phyloP scores from a whole-genome alignment of 2,113 vertebrate genomes.

The Myrmecobius fasciatus region DNA sequence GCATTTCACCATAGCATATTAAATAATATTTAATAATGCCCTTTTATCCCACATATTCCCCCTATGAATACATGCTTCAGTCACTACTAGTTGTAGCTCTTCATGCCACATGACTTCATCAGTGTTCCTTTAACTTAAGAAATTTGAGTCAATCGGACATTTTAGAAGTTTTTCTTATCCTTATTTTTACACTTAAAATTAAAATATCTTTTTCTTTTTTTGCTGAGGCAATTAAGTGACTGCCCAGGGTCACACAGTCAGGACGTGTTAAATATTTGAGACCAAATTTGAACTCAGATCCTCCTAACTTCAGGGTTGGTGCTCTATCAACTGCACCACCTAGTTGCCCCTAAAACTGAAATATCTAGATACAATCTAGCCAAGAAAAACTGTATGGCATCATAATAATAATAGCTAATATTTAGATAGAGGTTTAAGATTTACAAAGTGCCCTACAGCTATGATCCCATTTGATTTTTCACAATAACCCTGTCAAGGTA shows the following conservation, averaged over 20 bases:
- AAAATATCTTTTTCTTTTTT: no score
- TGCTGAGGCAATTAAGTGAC: no score
- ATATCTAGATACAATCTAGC: constrained; percentile 10
- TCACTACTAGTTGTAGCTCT: not conserved
- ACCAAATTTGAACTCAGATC: no score
- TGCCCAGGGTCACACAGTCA: no score
- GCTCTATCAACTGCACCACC: no score
- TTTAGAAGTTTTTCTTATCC: constrained; percentile 27
- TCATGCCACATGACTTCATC: not conserved
- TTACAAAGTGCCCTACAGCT: not conserved
- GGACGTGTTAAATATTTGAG: no score
- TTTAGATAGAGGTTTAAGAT: not conserved
- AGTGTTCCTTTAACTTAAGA: not conserved
- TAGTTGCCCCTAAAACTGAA: constrained; percentile 51
- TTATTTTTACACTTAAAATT: constrained; percentile 51
- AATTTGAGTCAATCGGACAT: not conserved
- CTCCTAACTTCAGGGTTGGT: no score
- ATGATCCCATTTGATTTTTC: not conserved
- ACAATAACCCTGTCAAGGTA: not conserved
- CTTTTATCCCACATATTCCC: not conserved
- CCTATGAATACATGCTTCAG: not conserved
- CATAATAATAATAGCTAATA: not conserved
- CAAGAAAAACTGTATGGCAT: not conserved
- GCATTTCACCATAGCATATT: not conserved
- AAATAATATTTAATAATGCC: not conserved